Evolutionary conservation across 2,113 vertebrate genomes (phyloP).

Genomic region (Tretioscincus oriximinensis): DNA sequence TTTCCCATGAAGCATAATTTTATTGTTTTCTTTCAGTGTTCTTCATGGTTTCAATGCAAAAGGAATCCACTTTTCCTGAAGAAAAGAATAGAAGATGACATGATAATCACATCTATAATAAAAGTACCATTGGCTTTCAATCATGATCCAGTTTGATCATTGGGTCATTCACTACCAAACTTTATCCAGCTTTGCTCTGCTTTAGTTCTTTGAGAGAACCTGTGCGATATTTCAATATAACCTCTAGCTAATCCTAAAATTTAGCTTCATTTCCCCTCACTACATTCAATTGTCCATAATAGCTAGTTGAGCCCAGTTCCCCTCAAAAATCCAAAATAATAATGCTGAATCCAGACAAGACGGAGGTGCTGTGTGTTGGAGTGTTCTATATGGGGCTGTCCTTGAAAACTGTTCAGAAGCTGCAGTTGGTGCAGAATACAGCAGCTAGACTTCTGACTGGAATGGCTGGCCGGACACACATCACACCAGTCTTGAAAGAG

Average conservation of each 20-base stretch:
- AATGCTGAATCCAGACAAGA: too few relatives aligned
- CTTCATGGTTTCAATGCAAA: conserved; percentile 94
- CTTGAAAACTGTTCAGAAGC: too few relatives aligned
- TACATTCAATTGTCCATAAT: neutral
- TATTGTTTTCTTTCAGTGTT: conserved; percentile 72
- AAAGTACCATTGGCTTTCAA: neutral
- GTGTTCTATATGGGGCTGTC: too few relatives aligned
- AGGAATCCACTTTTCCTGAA: conserved; percentile 93
- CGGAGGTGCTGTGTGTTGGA: too few relatives aligned
- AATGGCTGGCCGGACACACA: too few relatives aligned
- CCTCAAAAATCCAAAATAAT: neutral
- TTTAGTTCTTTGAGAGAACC: neutral
- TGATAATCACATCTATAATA: neutral
- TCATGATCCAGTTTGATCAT: fast-evolving
- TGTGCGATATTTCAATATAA: neutral
- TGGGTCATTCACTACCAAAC: fast-evolving
- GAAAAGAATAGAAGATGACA: neutral
- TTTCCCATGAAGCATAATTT: neutral
- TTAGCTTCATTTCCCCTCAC: too few relatives aligned
- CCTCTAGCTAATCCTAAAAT: neutral
- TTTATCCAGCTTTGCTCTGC: neutral
- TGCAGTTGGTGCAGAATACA: too few relatives aligned
- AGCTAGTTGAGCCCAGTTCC: neutral
- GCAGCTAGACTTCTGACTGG: too few relatives aligned
- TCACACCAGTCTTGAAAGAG: too few relatives aligned